Percentiles rank a stretch among this genome's conserved stretches.
Conservation (phyloP, 1,140 invertebrate species). For the Aphis gossypii region DNA sequence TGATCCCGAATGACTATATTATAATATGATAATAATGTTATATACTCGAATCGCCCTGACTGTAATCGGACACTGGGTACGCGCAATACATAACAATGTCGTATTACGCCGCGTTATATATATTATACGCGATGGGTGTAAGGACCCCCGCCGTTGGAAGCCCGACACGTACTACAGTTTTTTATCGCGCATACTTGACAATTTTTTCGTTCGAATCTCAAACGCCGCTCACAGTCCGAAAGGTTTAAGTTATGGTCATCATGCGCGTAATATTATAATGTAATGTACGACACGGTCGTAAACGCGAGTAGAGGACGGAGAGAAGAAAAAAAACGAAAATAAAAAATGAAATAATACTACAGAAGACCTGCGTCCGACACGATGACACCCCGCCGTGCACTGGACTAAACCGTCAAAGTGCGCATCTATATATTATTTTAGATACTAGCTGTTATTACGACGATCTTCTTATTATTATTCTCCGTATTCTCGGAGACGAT, state of each 20-base stretch:
- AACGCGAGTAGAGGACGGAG: not conserved
- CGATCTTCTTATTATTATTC: conserved; percentile 25
- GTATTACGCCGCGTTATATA: not conserved
- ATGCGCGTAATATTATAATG: not conserved
- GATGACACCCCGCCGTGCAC: not conserved
- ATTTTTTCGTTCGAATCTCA: not conserved
- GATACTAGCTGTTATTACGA: not conserved
- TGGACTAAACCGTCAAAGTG: not conserved
- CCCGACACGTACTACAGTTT: conserved; percentile 10
- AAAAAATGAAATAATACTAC: conserved; percentile 17
- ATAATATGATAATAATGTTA: not conserved
- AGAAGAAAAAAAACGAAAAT: not conserved
- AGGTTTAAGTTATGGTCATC: not conserved
- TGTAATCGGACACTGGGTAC: not conserved
- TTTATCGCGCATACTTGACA: not conserved
- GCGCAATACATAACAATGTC: not conserved
- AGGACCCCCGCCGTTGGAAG: not conserved
- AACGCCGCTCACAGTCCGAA: not conserved
- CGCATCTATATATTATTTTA: not conserved
- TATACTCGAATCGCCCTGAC: not conserved
- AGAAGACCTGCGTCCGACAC: not conserved
- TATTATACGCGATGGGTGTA: not conserved
- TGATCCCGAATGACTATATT: not conserved
- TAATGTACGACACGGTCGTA: not conserved
- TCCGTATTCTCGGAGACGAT: conserved; percentile 32